Base-by-base conservation (phyloP, 2,113 vertebrate genomes). In the Helogale parvula region DNA sequence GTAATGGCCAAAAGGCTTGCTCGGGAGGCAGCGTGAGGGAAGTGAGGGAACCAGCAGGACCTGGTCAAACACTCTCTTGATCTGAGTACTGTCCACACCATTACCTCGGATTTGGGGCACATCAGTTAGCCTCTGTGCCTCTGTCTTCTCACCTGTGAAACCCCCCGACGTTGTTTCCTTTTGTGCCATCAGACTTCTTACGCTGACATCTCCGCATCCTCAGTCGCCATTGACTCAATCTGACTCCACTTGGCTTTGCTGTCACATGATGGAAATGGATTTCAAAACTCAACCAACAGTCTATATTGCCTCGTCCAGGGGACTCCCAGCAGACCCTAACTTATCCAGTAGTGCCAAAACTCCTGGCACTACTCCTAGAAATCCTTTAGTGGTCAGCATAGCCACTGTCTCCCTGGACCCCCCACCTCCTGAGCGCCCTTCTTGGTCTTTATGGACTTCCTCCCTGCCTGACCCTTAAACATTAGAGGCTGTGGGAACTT, bases 11-110 rank as follows among this genome's bases (percentile, higher is more conserved):
- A n/a, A 33, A 60, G 47, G 81, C 41, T 65, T 38, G 45, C 82
- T 76, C 7, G 1, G 38, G 50, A 69, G 63, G 21, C 29, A 14
- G 60, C 4, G 5, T 0, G 0, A 17, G 0, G 0, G 57, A 31
- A 31, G 17, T 25, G 4, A 66, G 6, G 4, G 7, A 8, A 31
- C 33, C 33, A 35, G 9, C 38, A 50, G 33, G 29, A 33, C 7
- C 13, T n/a, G n/a, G 81, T 25, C 13, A 47, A 23, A 33, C 2
- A 0, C n/a, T 10, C 11, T 41, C 63, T 52, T 81, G 27, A 63
- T 35, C 35, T 33, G 38, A 50, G 50, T 17, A 33, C 29, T 33
- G 13, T 38, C 38, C 47, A 27, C 4, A 27, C 72, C 38, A 25
- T 50, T 25, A 21, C 0, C 27, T 79, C 31, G 17, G 50, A 47